phyloP scores from a whole-genome alignment of 2,888 invertebrate species.

The Oscheius sp. region DNA sequence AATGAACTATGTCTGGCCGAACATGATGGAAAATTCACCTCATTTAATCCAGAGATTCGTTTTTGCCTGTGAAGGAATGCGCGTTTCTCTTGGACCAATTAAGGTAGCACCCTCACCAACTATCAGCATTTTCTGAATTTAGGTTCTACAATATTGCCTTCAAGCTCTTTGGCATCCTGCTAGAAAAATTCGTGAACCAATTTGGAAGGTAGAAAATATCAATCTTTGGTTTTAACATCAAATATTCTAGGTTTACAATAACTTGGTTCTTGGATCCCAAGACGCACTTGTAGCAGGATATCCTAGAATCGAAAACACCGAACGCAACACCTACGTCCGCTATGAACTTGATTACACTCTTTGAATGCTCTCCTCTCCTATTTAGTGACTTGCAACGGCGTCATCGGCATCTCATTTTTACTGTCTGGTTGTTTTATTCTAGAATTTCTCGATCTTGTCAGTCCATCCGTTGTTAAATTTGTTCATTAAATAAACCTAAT shows the following conservation, averaged over 20 bases:
- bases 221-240: background rate
- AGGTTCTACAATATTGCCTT: slow-evolving; percentile 89
- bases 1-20: slow-evolving; percentile 98
- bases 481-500: no score
- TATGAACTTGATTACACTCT: slow-evolving; percentile 92
- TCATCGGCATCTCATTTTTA: background rate
- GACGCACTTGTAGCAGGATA: slow-evolving; percentile 96
- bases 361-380: slow-evolving; percentile 72
- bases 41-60: slow-evolving; percentile 99
- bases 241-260: slow-evolving; percentile 80
- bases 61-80: slow-evolving; percentile 95
- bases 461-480: background rate
- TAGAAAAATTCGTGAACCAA: slow-evolving; percentile 96
- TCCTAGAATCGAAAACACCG: slow-evolving; percentile 93
- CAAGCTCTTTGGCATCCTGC: slow-evolving; percentile 99
- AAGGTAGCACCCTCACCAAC: slow-evolving; percentile 76
- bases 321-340: slow-evolving; percentile 89
- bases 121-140: background rate
- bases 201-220: slow-evolving; percentile 98
- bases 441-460: background rate
- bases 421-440: slow-evolving; percentile 4
- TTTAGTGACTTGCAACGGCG: background rate
- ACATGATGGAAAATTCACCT: slow-evolving; percentile 98
- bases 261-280: slow-evolving; percentile 94
- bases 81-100: slow-evolving; percentile 93